Evolutionary conservation across 2,888 invertebrate species (phyloP).

Genomic region (Conops quadrifasciatus): DNA sequence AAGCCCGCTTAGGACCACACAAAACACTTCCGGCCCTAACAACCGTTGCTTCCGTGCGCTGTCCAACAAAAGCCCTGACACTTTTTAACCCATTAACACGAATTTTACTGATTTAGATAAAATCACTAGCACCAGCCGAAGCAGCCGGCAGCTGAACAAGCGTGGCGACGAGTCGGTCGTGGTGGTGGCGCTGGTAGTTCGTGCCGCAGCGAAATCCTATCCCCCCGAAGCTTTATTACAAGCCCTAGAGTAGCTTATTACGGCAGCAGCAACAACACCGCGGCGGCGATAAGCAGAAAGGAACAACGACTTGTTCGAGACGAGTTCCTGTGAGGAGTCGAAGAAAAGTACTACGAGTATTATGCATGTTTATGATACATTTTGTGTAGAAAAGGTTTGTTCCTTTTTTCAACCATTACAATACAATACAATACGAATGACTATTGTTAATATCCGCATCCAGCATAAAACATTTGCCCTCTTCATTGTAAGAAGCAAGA

Average conservation of each 20-base stretch:
- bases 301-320: too few species aligned
- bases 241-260: too few species aligned
- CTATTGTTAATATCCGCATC: too few species aligned
- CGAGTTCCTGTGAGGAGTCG: background rate
- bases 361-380: too few species aligned
- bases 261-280: background rate
- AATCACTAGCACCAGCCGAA: conserved; percentile 28
- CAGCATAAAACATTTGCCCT: too few species aligned
- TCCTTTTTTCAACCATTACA: too few species aligned
- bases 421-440: too few species aligned
- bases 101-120: conserved; percentile 37
- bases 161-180: too few species aligned
- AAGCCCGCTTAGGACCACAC: background rate
- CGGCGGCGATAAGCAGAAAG: background rate
- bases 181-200: too few species aligned
- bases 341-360: too few species aligned
- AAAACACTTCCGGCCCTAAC: conserved; percentile 10
- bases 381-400: too few species aligned
- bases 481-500: too few species aligned
- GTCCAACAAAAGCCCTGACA: conserved; percentile 34
- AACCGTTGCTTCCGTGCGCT: conserved; percentile 18
- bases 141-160: conserved; percentile 6
- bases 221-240: background rate
- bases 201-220: conserved; percentile 4
- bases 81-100: conserved; percentile 39